A percentile compares a stretch with the other conserved stretches of the same genome.
Conservation (phyloP, 2,888 invertebrate genomes). For the Muscina levida region DNA sequence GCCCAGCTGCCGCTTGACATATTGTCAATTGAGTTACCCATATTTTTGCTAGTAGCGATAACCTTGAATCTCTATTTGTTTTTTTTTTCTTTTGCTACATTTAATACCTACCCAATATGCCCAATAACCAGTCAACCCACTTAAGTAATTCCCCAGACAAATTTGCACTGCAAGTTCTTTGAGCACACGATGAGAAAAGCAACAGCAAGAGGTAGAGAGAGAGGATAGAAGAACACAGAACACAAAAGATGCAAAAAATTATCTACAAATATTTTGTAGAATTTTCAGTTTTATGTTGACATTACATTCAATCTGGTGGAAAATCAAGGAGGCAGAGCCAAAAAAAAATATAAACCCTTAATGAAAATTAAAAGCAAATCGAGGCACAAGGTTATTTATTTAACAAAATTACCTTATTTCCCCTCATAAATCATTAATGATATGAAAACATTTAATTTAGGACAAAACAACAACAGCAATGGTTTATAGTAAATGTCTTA, state of each 20-base stretch:
- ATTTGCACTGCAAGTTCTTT: neutral
- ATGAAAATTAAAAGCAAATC: neutral
- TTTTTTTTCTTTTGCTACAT: neutral
- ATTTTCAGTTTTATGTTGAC: slow-evolving; percentile 11
- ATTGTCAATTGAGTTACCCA: neutral
- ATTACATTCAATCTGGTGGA: slow-evolving; percentile 6
- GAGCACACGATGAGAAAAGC: too few relatives aligned
- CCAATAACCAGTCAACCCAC: too few relatives aligned
- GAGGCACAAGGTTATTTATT: slow-evolving; percentile 39
- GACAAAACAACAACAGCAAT: neutral
- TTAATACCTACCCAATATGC: neutral
- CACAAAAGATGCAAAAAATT: neutral
- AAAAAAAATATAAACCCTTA: neutral
- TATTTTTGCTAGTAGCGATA: neutral
- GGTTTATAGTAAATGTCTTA: slow-evolving; percentile 19
- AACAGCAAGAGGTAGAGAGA: too few relatives aligned
- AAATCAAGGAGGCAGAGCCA: neutral
- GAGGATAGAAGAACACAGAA: too few relatives aligned
- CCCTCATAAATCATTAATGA: slow-evolving; percentile 42
- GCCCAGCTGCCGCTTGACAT: neutral
- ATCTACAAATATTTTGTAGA: slow-evolving; percentile 35
- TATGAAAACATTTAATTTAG: slow-evolving; percentile 44
- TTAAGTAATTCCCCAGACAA: slow-evolving; percentile 30
- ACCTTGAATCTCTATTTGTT: slow-evolving; percentile 18
- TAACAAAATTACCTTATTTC: slow-evolving; percentile 40